phyloP scores from a whole-genome alignment of 2,113 vertebrate species.

The Nansenia antarctica region DNA sequence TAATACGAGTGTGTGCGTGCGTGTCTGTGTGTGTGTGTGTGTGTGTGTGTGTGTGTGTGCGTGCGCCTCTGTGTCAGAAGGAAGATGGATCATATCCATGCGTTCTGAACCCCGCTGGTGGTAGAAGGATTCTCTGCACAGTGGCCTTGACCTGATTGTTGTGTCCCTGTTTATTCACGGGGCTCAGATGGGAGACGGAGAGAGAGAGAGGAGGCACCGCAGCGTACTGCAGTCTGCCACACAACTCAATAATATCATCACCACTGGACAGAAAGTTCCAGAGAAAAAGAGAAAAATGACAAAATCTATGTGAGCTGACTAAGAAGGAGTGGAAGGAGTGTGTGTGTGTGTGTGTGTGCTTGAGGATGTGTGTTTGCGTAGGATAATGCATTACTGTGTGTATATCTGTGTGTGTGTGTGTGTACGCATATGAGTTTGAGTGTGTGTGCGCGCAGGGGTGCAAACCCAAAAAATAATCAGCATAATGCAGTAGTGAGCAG shows the following conservation, averaged over 20 bases:
- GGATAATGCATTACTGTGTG: too few relatives aligned
- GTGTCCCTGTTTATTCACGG: not conserved
- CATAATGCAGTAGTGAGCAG: not conserved
- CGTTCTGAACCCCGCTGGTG: constrained; percentile 11
- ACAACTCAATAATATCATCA: too few relatives aligned
- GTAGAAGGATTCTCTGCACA: constrained; percentile 14
- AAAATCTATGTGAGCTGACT: too few relatives aligned
- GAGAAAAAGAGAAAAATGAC: too few relatives aligned
- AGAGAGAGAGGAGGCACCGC: too few relatives aligned
- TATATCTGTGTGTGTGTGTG: not conserved
- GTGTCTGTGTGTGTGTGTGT: not conserved
- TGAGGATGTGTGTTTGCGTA: not conserved
- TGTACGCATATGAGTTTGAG: not conserved
- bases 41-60: not conserved
- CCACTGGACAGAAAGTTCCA: too few relatives aligned
- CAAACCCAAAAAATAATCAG: not conserved
- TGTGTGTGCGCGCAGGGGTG: not conserved
- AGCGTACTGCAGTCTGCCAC: too few relatives aligned
- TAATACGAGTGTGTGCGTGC: not conserved
- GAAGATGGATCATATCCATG: not conserved
- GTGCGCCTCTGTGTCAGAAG: not conserved
- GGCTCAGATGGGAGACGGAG: too few relatives aligned
- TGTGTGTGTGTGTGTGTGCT: not conserved
- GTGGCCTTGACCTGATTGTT: constrained; percentile 33
- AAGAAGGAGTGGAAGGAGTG: too few relatives aligned